phyloP scores from a whole-genome alignment of 1,140 invertebrate genomes.

The Myzus persicae region DNA sequence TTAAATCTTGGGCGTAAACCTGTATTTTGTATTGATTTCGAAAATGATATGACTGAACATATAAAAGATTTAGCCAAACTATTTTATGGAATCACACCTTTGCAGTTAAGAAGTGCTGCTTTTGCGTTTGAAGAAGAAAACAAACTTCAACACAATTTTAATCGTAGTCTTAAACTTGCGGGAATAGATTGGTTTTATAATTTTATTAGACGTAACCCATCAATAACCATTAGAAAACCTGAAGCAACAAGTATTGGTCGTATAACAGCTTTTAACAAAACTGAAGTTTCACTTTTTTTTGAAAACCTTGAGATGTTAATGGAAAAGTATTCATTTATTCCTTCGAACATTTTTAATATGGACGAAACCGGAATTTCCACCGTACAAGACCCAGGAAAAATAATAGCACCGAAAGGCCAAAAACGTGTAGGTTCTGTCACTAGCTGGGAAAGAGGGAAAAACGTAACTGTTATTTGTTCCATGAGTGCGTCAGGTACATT shows the following conservation, averaged over 20 bases:
- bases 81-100: not conserved
- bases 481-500: conserved; percentile 65
- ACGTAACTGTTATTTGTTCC: conserved; percentile 65
- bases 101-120: not conserved
- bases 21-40: not conserved
- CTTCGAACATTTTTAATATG: conserved; percentile 65
- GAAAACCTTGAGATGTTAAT: conserved; percentile 57
- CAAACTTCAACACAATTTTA: conserved; percentile 1
- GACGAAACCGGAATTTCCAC: conserved; percentile 68
- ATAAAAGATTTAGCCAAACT: not conserved
- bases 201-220: conserved; percentile 63
- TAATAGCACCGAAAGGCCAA: conserved; percentile 65
- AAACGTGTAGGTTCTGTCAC: conserved; percentile 66
- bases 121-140: not conserved
- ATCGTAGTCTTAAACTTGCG: not conserved
- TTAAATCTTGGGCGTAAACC: not conserved
- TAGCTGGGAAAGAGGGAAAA: conserved; percentile 65
- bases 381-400: conserved; percentile 65
- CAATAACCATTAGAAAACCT: conserved; percentile 60
- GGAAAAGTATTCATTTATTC: not conserved
- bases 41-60: not conserved
- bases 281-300: conserved; percentile 62
- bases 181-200: conserved; percentile 22
- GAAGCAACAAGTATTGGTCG: conserved; percentile 59
- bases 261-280: conserved; percentile 58